Base-by-base conservation (phyloP, 2,113 vertebrate species). In the Centrocercus urophasianus region DNA sequence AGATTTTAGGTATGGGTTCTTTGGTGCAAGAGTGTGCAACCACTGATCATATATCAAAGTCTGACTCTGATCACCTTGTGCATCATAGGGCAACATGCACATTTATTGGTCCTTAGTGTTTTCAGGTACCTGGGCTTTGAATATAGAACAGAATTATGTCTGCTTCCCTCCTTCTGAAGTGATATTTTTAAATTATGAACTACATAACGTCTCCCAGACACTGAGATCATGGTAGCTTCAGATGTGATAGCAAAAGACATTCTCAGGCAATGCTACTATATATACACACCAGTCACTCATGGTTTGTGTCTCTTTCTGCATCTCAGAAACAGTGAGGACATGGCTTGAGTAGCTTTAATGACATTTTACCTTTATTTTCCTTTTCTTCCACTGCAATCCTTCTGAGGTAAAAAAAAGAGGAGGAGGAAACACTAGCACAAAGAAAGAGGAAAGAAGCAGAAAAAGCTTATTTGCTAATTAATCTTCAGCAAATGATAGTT, bases 111-210 rank as follows among this genome's bases (percentile, higher is more conserved):
- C 66, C 50, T 95, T 87, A 47, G 22, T 63, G 28, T 92, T 92
- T 64, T 95, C 91, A 92, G 84, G 78, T 87, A 93, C 48, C 36
- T 82, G 42, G 48, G 28, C 67, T 93, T 94, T 91, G 67, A 89
- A 12, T 85, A 52, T 20, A 70, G 75, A 64, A 92, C 56, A 95
- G 71, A 93, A 88, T 94, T 89, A 87, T 73, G 64, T 75, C 59
- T 74, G 6, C 47, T 86, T 77, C 71, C 64, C 28, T 50, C 52
- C 32, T 90, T 50, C 77, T 70, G 34, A 91, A 77, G 34, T 0
- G 3, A n/a, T 91, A 90, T 82, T 92, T 94, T 80, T 83, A 82
- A 93, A 83, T 85, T 87, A 92, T 66, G 64, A 89, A 59, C 45
- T 25, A 45, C 54, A 83, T 84, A 89, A 94, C 80, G 73, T 48